Base-by-base conservation (phyloP, 2,113 vertebrate genomes). In the Prolemur simus region DNA sequence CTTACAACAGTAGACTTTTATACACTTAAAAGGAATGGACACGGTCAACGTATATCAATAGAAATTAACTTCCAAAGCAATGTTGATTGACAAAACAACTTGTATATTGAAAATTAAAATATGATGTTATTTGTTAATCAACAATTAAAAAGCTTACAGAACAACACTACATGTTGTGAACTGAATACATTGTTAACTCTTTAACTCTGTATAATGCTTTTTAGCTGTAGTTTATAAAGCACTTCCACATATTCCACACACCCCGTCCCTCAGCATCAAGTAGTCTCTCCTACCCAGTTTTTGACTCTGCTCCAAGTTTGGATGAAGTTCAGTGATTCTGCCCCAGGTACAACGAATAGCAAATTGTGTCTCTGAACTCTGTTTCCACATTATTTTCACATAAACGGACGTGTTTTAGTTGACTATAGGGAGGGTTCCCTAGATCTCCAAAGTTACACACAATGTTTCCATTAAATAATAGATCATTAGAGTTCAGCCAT, bases 401-500 rank as follows among this genome's bases (percentile, higher is more conserved):
- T 69, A 93, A 91, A 89, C 94, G 60, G 71, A 42, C 76, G 21
- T 89, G 80, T 84, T 69, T 96, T 60, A 68, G 47, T 76, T 94
- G 89, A 95, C 71, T 37, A 0, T 39, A 25, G 37, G n/a, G 68
- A 93, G 27, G 32, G 69, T 69, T 77, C 39, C 86, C 32, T 60
- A n/a, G 73, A 66, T 88, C 63, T 93, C 93, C n/a, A 54, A 81
- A 92, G 90, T 76, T 68, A 80, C 92, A 93, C 97, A 97, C 69
- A 85, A 96, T 98, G 97, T 98, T 97, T 73, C 71, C 89, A 97
- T 98, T 98, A 98, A 97, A 89, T 82, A 93, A 96, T 85, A 93
- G 94, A 95, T 96, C 89, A 63, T 96, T 91, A 91, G 92, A 97
- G 97, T 97, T 98, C 97, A 97, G 94, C 95, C 97, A 90, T 97